Percentiles rank a stretch among this genome's conserved stretches.
Evolutionary conservation across 2,888 invertebrate species (phyloP).

Genomic region (Eurytoma adleriae): DNA sequence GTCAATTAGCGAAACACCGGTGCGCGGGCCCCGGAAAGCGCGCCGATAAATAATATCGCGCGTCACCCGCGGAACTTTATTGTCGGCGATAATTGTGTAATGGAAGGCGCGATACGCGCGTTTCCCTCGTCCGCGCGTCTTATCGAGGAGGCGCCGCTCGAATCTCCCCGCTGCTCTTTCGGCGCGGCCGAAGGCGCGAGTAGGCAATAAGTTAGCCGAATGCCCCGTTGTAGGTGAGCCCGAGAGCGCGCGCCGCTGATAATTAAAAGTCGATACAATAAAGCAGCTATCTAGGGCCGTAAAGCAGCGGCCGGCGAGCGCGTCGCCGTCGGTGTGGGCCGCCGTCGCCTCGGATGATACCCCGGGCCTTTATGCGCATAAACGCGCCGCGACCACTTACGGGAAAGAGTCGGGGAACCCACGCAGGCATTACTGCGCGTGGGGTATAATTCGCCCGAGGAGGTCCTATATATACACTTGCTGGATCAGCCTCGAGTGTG

Average conservation of each 20-base stretch:
- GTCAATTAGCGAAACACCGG: slow-evolving; percentile 37
- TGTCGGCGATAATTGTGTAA: slow-evolving; percentile 58
- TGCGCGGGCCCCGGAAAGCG: not conserved
- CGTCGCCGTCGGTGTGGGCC: slow-evolving; percentile 56
- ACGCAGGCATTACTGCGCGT: not conserved
- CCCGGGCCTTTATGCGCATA: slow-evolving; percentile 9
- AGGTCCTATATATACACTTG: slow-evolving; percentile 41
- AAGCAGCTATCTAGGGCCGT: slow-evolving; percentile 75
- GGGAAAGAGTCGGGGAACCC: not conserved
- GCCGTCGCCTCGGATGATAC: slow-evolving; percentile 50
- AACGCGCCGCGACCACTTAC: slow-evolving; percentile 29
- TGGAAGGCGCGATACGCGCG: slow-evolving; percentile 52
- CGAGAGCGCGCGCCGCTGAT: slow-evolving; percentile 67
- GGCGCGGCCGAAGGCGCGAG: slow-evolving; percentile 28
- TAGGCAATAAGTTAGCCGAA: slow-evolving; percentile 74
- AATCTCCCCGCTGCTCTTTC: slow-evolving; percentile 56
- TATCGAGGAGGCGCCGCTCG: slow-evolving; percentile 64
- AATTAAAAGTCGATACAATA: slow-evolving; percentile 77
- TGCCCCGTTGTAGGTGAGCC: slow-evolving; percentile 74
- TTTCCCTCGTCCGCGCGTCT: slow-evolving; percentile 4
- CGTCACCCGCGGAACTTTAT: slow-evolving; percentile 59
- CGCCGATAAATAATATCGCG: slow-evolving; percentile 50
- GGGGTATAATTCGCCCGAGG: slow-evolving; percentile 37
- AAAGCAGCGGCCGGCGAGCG: slow-evolving; percentile 68
- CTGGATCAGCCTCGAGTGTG: not conserved